Evolutionary conservation across 2,888 invertebrate species (phyloP).

Genomic region (Leptopilina myrica): DNA sequence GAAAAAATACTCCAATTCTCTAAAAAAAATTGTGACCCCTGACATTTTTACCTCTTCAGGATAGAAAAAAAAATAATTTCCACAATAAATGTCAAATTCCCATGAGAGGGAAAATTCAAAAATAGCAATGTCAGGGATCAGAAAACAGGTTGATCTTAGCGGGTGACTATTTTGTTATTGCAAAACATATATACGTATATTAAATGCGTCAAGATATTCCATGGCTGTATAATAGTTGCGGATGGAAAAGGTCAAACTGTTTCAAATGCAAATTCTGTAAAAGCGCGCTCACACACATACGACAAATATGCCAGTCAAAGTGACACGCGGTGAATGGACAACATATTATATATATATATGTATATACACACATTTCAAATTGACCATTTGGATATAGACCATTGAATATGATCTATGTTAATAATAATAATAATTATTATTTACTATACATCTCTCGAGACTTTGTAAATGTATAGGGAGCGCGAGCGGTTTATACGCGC

Average conservation of each 20-base stretch:
- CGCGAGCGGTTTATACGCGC: neutral
- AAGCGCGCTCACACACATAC: constrained; percentile 4
- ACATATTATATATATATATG: neutral
- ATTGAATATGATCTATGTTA: constrained; percentile 33
- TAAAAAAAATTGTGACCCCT: neutral
- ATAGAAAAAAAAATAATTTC: neutral
- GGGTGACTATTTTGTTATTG: constrained; percentile 20
- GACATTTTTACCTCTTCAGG: neutral
- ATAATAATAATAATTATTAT: constrained; percentile 31
- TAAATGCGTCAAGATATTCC: constrained; percentile 34
- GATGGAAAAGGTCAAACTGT: constrained; percentile 67
- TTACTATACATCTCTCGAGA: neutral
- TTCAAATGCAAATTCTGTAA: constrained; percentile 67
- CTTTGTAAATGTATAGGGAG: neutral
- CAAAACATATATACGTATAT: constrained; percentile 5
- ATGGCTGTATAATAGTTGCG: constrained; percentile 38
- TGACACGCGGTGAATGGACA: constrained; percentile 31
- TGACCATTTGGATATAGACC: constrained; percentile 29
- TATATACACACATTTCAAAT: neutral
- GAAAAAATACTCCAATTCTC: neutral
- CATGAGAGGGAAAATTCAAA: constrained; percentile 5
- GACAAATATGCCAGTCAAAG: neutral
- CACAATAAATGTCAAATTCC: neutral
- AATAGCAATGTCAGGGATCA: neutral
- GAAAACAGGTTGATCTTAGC: constrained; percentile 34